Evolutionary conservation across 2,113 vertebrate species (phyloP).

Genomic region (Aspidoscelis tigris): DNA sequence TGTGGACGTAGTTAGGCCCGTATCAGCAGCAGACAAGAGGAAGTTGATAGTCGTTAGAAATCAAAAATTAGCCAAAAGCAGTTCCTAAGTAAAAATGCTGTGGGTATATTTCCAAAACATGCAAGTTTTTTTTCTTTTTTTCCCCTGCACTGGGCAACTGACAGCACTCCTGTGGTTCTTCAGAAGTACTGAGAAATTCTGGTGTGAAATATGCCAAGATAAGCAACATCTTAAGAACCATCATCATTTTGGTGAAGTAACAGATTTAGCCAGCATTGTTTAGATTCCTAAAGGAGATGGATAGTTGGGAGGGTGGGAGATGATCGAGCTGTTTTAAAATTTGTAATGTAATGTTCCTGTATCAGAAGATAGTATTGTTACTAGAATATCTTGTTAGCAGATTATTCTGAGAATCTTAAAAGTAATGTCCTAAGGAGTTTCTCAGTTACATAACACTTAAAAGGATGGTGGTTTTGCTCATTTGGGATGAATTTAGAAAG

Average conservation of each 20-base stretch:
- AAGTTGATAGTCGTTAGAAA: not conserved
- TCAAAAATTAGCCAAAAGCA: not conserved
- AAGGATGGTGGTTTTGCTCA: no score
- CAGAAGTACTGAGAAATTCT: constrained; percentile 16
- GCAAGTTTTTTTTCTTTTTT: not conserved
- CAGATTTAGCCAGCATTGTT: no score
- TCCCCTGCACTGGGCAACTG: not conserved
- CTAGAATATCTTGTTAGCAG: no score
- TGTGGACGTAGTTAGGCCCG: not conserved
- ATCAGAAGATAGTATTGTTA: no score
- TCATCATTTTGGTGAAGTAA: not conserved
- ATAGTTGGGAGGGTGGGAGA: no score
- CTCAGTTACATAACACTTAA: no score
- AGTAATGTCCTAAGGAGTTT: no score
- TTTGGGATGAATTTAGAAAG: no score
- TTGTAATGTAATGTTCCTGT: no score
- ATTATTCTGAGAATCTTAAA: no score
- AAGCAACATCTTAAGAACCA: not conserved
- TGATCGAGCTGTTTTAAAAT: no score
- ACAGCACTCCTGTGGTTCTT: not conserved
- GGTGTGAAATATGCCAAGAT: not conserved
- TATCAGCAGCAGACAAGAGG: not conserved
- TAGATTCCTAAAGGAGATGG: no score
- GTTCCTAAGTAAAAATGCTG: not conserved
- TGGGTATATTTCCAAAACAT: not conserved